Percentiles rank a stretch among this genome's conserved stretches.
These are phyloP conservation scores for Entomobrya multifasciata DNA, from an alignment of 2,888 invertebrate genomes.

Conservation along the genomic window DNA sequence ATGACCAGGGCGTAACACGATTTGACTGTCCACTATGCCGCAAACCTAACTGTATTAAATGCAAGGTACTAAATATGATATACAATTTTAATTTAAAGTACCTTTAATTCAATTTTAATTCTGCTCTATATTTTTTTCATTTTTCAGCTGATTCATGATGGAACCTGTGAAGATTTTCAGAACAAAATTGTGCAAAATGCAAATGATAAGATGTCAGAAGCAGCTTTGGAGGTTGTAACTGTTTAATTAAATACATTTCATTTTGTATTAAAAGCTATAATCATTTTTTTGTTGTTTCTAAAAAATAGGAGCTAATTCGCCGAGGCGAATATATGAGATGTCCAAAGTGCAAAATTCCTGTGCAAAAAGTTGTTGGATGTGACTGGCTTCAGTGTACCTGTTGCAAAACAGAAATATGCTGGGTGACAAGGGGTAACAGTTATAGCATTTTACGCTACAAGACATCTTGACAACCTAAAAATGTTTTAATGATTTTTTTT, in stretches of 20 bases:
- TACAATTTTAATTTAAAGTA: too few species aligned
- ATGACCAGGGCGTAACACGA: conserved; percentile 86
- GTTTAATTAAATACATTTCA: not conserved
- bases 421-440: conserved; percentile 89
- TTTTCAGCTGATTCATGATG: conserved; percentile 89
- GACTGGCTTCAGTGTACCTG: conserved; percentile 94
- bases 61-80: too few species aligned
- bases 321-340: conserved; percentile 93
- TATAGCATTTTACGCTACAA: too few species aligned
- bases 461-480: too few species aligned
- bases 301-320: conserved; percentile 88
- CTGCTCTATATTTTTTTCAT: not conserved
- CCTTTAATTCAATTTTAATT: too few species aligned
- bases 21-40: conserved; percentile 92
- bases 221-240: conserved; percentile 85
- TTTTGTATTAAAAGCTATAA: not conserved
- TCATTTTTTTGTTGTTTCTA: not conserved
- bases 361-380: conserved; percentile 96
- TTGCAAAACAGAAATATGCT: conserved; percentile 89
- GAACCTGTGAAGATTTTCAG: conserved; percentile 88
- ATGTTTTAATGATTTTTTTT: not conserved
- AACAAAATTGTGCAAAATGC: conserved; percentile 82
- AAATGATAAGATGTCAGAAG: conserved; percentile 88
- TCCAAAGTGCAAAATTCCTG: conserved; percentile 90
- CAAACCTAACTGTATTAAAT: conserved; percentile 90